Evolutionary conservation across 2,113 vertebrate species (phyloP).

Genomic region (Chrysemys picta): DNA sequence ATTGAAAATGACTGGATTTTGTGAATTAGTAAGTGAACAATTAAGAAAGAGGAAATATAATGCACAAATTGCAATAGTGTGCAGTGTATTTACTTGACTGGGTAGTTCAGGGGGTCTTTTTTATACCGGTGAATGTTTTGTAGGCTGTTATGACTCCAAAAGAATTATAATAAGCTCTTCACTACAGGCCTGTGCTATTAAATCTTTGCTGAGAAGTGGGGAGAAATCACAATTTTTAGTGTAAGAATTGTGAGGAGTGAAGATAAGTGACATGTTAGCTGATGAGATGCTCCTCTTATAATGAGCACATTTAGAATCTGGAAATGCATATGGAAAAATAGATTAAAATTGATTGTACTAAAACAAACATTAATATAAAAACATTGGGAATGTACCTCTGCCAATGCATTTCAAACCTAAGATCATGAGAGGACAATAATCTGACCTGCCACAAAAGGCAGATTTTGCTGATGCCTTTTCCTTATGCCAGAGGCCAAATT

Average conservation of each 20-base stretch:
- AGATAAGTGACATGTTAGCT: neutral
- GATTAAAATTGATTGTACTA: neutral
- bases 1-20: neutral
- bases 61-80: neutral
- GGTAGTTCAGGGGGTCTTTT: neutral
- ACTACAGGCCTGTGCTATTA: neutral
- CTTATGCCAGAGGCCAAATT: neutral
- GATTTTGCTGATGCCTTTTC: neutral
- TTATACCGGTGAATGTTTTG: neutral
- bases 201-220: neutral
- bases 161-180: neutral
- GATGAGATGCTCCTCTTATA: neutral
- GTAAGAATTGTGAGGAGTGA: neutral
- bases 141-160: neutral
- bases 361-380: neutral
- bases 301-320: neutral
- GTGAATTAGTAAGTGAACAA: neutral
- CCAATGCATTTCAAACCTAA: neutral
- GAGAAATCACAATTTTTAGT: neutral
- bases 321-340: neutral
- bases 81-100: neutral
- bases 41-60: neutral
- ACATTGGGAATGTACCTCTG: rapidly evolving
- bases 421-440: neutral
- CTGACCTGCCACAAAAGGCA: neutral